Base-by-base conservation (phyloP, 2,888 invertebrate species). In the Scrobipalpa costella region DNA sequence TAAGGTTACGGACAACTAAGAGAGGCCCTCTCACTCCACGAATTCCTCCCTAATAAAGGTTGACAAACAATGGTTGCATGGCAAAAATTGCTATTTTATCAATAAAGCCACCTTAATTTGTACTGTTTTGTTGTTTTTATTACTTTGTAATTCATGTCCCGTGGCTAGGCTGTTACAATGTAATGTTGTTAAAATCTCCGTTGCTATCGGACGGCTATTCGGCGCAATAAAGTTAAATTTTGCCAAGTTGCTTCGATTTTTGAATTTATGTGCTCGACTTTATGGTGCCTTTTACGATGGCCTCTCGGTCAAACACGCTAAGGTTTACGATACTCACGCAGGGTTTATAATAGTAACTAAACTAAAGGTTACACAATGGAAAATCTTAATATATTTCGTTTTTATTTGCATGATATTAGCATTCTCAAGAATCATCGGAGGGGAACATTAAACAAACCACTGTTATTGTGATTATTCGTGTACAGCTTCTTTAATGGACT, bases 281-380 rank as follows among this genome's bases (percentile, higher is more conserved):
- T 88, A 87, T 86, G 85, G 79, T 83, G 81, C 82, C 83, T 82
- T 88, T 88, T 87, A 88, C 87, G 86, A 85, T 83, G 76, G 77
- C 81, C 83, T 82, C 80, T 84, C 82, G 85, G 86, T 85, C 86
- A 85, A 85, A 87, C 88, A 88, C 85, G 86, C 83, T 76, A 74
- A 77, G 78, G 78, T 84, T 87, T 87, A 87, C 81, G 78, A 74
- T 75, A 75, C 83, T 79, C 83, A 84, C 82, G 83, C 79, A 83
- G 78, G 78, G 75, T 85, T 86, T 83, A 84, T 79, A 82, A 74
- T 80, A 73, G 71, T 63, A 77, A 75, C 80, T 82, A 73, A 81
- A 85, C 81, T 83, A 84, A 84, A 78, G 73, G 71, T 73, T 76
- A 77, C 73, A 71, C 71, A 70, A 62, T 77, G 63, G 71, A 73